These are phyloP conservation scores for Limanda limanda DNA, from an alignment of 2,113 vertebrate species.

Conservation along the genomic window DNA sequence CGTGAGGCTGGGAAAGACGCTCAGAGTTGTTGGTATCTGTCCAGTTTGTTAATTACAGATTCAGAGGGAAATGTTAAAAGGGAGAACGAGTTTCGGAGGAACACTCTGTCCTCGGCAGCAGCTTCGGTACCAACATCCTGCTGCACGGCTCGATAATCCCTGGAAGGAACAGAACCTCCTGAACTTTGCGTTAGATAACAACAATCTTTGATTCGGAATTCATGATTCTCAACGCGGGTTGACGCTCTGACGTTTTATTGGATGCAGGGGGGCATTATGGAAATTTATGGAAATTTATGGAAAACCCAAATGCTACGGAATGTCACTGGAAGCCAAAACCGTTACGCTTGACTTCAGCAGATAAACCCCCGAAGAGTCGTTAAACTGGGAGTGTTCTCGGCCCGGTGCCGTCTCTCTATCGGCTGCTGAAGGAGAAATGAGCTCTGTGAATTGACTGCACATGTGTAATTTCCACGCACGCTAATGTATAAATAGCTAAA, in stretches of 20 bases:
- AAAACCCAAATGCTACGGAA: slow-evolving; percentile 35
- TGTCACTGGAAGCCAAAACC: slow-evolving; percentile 14
- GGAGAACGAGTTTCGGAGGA: slow-evolving; percentile 16
- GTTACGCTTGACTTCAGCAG: slow-evolving; percentile 18
- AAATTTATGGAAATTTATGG: slow-evolving; percentile 48
- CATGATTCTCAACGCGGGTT: not conserved
- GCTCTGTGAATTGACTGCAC: not conserved
- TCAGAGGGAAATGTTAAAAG: slow-evolving; percentile 8
- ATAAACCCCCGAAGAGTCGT: slow-evolving; percentile 24
- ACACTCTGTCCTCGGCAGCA: slow-evolving; percentile 16
- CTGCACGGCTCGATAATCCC: not conserved
- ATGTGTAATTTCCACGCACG: not conserved
- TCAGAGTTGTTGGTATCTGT: slow-evolving; percentile 4
- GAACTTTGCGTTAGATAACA: not conserved
- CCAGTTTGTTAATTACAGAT: slow-evolving; percentile 29
- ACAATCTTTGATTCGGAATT: not conserved
- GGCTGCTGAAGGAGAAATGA: not conserved
- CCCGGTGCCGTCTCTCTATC: not conserved
- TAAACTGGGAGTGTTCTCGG: not conserved
- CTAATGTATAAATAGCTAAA: not conserved
- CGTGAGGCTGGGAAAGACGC: slow-evolving; percentile 2
- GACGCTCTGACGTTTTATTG: slow-evolving; percentile 4
- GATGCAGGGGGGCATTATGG: slow-evolving; percentile 18
- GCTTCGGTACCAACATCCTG: not conserved
- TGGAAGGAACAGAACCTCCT: not conserved